Percentiles rank a stretch among this genome's conserved stretches.
Conservation (phyloP, 2,888 invertebrate genomes). For the Amaurobius ferox region DNA sequence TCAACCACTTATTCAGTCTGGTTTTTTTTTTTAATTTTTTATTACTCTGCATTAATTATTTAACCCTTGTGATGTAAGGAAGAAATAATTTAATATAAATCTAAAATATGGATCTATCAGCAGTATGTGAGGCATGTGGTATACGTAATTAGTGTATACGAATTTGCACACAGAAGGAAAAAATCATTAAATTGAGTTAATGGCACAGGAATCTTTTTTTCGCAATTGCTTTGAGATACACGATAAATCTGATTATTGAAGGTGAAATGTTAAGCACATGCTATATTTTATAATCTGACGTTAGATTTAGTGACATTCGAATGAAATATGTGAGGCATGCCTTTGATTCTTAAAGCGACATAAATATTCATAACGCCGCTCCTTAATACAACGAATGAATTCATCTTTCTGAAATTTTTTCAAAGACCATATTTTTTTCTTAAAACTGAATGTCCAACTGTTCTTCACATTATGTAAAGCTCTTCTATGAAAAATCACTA, state of each 20-base stretch:
- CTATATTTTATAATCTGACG: conserved; percentile 5
- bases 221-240: background rate
- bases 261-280: conserved; percentile 4
- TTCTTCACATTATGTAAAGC: no score
- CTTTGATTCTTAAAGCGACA: background rate
- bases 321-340: background rate
- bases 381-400: background rate
- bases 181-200: background rate
- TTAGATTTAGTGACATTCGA: background rate
- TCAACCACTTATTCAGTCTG: no score
- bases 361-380: conserved; percentile 1
- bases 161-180: background rate
- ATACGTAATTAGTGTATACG: background rate
- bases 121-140: background rate
- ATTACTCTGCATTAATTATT: no score
- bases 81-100: background rate
- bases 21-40: no score
- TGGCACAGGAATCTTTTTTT: background rate
- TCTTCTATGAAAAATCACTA: no score
- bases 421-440: background rate
- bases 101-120: background rate
- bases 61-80: background rate
- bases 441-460: no score
- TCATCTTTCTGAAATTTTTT: background rate
- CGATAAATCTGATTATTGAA: conserved; percentile 4